Evolutionary conservation across 2,113 vertebrate species (phyloP), one percentile per base, ranked within the genome.

Genomic region (Lonchura striata): DNA sequence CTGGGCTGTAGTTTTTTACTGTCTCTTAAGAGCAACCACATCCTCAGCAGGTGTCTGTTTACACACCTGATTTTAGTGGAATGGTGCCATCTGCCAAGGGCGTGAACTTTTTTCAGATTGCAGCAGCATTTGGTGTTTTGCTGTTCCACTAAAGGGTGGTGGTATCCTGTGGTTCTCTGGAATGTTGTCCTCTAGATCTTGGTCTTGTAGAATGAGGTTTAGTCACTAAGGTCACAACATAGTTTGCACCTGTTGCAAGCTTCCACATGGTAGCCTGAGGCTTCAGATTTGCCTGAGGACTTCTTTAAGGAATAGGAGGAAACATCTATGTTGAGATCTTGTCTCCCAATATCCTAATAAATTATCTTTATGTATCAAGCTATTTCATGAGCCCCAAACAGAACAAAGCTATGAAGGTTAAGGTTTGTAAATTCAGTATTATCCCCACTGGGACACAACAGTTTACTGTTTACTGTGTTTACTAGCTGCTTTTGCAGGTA

Each of bases 21-120:
- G 93, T 92, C 80, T 97, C 88, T 96, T 63, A 68, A 86, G 59
- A 90, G 83, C 94, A 95, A 95, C 95, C 95, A 96, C 94, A 96
- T 96, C 95, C 94, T 96, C 63, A 90, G 93, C 95, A 97, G 95
- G 92, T 96, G 94, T 96, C 85, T 91, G 90, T 96, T 89, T 80
- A 81, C 88, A 92, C 82, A 96, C 95, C 90, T 95, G 93, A 96
- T 93, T 90, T 94, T 41, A 71, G 79, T 88, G 95, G 92, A 83
- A 68, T 86, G 60, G 47, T 93, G 93, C 92, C 93, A 93, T 69
- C 93, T 94, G 92, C 90, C 69, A 41, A 93, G 93, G 93, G 88
- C 2, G 68, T 86, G 90, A 93, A 81, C 92, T 83, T 64, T 23
- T 66, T 52, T 90, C 80, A 90, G 65, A 92, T 90, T 90, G 80